Evolutionary conservation across 2,797 vertebrate genomes (phyloP).

Genomic region (Myotis daubentonii): DNA sequence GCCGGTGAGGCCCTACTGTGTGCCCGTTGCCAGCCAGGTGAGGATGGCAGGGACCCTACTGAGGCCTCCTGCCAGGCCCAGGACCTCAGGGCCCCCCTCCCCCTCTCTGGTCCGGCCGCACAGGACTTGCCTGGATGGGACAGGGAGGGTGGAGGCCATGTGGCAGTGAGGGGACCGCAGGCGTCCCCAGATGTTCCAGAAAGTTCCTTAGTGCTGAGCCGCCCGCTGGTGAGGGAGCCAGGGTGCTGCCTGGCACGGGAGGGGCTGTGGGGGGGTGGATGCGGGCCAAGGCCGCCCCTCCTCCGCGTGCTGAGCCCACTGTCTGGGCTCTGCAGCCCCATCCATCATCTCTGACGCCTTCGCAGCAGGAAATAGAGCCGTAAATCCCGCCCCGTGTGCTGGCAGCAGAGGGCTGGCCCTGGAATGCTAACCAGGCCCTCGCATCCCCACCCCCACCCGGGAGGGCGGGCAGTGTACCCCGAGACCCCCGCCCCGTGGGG

Average conservation of each 20-base stretch:
- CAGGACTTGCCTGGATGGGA: rapidly evolving
- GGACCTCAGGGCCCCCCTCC: too few species aligned
- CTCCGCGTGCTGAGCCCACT: not conserved
- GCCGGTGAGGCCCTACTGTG: not conserved
- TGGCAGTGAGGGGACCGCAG: not conserved
- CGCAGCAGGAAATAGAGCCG: too few species aligned
- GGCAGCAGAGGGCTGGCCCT: too few species aligned
- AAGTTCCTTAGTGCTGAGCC: not conserved
- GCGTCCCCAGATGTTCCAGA: rapidly evolving
- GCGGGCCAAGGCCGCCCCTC: rapidly evolving
- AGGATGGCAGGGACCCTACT: rapidly evolving
- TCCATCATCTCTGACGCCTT: too few species aligned
- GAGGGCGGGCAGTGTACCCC: too few species aligned
- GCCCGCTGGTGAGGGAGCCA: rapidly evolving
- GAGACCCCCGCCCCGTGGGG: too few species aligned
- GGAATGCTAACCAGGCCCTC: too few species aligned
- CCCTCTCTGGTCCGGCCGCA: rapidly evolving
- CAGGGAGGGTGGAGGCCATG: rapidly evolving
- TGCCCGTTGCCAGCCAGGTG: rapidly evolving
- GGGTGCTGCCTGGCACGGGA: not conserved
- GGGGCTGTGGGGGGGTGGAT: not conserved
- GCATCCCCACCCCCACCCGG: too few species aligned
- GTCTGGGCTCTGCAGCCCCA: too few species aligned
- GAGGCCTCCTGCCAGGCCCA: not conserved
- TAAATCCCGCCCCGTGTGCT: too few species aligned